phyloP scores from a whole-genome alignment of 1,140 invertebrate genomes.

The Helicoverpa zea region DNA sequence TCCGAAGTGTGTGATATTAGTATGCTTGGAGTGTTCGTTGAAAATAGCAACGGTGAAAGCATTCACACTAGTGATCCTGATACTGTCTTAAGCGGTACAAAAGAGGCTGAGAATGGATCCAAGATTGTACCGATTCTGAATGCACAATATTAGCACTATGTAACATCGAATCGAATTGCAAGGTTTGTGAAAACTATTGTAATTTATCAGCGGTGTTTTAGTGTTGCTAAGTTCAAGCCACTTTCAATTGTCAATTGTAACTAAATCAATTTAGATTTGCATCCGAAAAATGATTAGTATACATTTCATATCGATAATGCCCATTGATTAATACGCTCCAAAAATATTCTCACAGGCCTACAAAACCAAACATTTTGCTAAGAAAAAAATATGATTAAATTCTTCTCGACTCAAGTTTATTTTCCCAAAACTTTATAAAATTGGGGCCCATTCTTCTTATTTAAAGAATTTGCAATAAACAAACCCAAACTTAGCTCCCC shows the following conservation, averaged over 20 bases:
- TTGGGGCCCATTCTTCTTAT: background rate
- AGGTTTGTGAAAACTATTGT: background rate
- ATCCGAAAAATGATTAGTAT: background rate
- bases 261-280: no score
- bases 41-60: background rate
- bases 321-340: no score
- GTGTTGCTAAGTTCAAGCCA: background rate
- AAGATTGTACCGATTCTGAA: background rate
- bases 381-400: slow-evolving; percentile 17
- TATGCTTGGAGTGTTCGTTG: background rate
- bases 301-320: background rate
- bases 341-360: background rate
- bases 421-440: slow-evolving; percentile 13
- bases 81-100: background rate
- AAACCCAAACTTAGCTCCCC: slow-evolving; percentile 30
- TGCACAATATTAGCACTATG: background rate
- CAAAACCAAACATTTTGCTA: slow-evolving; percentile 2
- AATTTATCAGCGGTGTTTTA: background rate
- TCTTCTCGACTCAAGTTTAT: slow-evolving; percentile 19
- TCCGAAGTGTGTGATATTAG: slow-evolving; percentile 7
- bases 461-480: slow-evolving; percentile 32
- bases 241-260: background rate
- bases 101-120: background rate
- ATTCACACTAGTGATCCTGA: background rate
- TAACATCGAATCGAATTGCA: background rate